These are phyloP conservation scores for Muschampia plurimacula DNA, from an alignment of 2,888 invertebrate genomes.

Conservation along the genomic window DNA sequence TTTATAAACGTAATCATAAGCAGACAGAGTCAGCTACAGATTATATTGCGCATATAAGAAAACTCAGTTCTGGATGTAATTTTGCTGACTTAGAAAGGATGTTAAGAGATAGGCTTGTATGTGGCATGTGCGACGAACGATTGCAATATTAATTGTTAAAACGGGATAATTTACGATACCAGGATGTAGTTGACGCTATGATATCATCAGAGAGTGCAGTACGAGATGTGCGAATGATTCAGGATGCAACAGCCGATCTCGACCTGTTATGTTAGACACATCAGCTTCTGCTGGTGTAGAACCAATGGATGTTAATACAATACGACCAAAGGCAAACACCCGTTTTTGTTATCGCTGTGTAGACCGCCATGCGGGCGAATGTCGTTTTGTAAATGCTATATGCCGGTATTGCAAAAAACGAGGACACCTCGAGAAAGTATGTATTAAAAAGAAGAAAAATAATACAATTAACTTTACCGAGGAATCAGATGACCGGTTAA, in stretches of 20 bases:
- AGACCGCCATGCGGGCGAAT: constrained; percentile 39
- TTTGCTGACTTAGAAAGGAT: constrained; percentile 45
- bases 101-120: constrained; percentile 46
- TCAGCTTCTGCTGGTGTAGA: neutral
- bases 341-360: constrained; percentile 45
- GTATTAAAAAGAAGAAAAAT: constrained; percentile 35
- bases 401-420: constrained; percentile 39
- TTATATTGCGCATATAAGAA: constrained; percentile 39
- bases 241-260: constrained; percentile 3
- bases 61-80: constrained; percentile 46
- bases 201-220: constrained; percentile 44
- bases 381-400: constrained; percentile 42
- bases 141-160: constrained; percentile 46
- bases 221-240: constrained; percentile 40
- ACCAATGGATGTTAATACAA: constrained; percentile 39
- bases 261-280: neutral
- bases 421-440: constrained; percentile 38
- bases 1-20: no score
- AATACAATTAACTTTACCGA: constrained; percentile 25
- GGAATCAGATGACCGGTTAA: constrained; percentile 26
- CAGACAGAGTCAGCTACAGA: constrained; percentile 31
- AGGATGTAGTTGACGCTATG: constrained; percentile 43
- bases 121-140: constrained; percentile 44
- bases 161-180: constrained; percentile 41
- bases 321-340: constrained; percentile 14